Evolutionary conservation across 2,888 invertebrate genomes (phyloP), one percentile per base, ranked within the genome.

Genomic region (Apodemia hepburni): DNA sequence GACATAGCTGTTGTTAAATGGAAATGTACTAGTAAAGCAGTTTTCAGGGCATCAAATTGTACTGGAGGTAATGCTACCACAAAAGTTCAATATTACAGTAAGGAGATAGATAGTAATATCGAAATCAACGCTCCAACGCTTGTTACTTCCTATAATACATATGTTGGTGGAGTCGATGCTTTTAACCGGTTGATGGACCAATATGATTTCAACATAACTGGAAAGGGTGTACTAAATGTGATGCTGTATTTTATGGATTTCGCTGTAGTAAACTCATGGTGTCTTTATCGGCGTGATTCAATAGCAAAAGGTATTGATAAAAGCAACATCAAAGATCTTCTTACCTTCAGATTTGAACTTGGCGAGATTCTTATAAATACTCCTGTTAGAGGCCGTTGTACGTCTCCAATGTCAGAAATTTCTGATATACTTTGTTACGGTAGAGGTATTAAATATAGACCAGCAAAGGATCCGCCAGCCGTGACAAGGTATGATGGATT

Each of bases 181-280:
- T 49, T 70, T 0, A 64, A 65, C 29, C 65, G 65, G 29, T 29
- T 18, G 12, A 69, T 75, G 63, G 71, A 73, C 59, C 71, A 73
- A 51, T 73, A 76, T 18, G 22, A 73, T 33, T 66, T 72, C 6
- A 72, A 71, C 27, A 73, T 73, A 5, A 75, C 75, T 0, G 68
- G 63, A 58, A 77, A 75, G 61, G 77, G 74, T 72, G 73, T 75
- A 7, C 47, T 77, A 7, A 75, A 75, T 64, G 71, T 74, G 15
- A 58, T 75, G 3, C 61, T 72, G 3, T 72, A 75, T 49, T 71
- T 75, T 65, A 42, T 74, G 8, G 73, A 77, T 65, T 64, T 75
- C 9, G 68, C 70, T 3, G 7, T 72, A 8, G 71, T 69, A 6
- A 75, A 75, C 61, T 61, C 72, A 47, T 75, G 75, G 73, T 63